These are phyloP conservation scores for Caenorhabditis sp. DNA, from an alignment of 2,888 invertebrate species.

Conservation along the genomic window DNA sequence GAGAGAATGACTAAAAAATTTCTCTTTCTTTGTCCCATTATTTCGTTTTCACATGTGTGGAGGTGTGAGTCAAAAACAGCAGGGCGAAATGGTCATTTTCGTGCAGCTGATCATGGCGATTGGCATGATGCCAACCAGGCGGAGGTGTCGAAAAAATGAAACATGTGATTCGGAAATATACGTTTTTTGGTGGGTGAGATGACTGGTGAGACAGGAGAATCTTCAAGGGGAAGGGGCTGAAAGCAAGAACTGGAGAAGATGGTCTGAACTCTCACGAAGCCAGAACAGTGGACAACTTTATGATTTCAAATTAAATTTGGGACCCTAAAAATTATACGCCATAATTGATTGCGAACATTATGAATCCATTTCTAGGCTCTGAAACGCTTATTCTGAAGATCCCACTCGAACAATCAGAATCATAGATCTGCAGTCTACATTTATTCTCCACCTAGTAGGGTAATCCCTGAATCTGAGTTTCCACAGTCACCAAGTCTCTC, in stretches of 20 bases:
- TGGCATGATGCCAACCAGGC: slow-evolving; percentile 48
- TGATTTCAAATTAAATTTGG: too few relatives aligned
- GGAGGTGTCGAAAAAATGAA: slow-evolving; percentile 20
- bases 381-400: too few relatives aligned
- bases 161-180: slow-evolving; percentile 36
- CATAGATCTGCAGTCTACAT: too few relatives aligned
- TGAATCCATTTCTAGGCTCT: too few relatives aligned
- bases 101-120: slow-evolving; percentile 58
- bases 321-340: too few relatives aligned
- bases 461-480: too few relatives aligned
- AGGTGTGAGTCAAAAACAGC: slow-evolving; percentile 46
- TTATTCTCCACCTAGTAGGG: too few relatives aligned
- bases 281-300: background rate
- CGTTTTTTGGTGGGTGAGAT: slow-evolving; percentile 31
- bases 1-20: slow-evolving; percentile 22
- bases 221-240: background rate
- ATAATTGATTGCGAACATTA: too few relatives aligned
- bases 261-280: too few relatives aligned
- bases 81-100: slow-evolving; percentile 58
- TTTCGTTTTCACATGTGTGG: slow-evolving; percentile 61
- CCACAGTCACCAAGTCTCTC: background rate
- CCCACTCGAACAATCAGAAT: too few relatives aligned
- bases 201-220: background rate
- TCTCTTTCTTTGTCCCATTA: slow-evolving; percentile 62
- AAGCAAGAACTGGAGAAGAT: background rate